Evolutionary conservation across 1,140 invertebrate species (phyloP), one percentile per base, ranked within the genome.

Genomic region (Spodoptera litura): DNA sequence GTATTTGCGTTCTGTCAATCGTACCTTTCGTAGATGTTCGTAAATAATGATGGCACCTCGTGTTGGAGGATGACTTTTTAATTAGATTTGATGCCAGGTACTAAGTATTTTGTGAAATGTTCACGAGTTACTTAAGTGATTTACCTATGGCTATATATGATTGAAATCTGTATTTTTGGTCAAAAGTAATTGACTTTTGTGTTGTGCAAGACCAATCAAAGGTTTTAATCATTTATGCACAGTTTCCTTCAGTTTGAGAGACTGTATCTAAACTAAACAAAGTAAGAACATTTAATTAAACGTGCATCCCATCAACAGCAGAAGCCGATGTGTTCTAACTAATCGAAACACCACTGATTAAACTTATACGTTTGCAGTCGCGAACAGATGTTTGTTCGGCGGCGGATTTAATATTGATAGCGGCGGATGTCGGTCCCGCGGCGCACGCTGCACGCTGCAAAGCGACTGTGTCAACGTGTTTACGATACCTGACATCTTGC

Each of bases 321-420:
- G 56, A 59, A 59, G 27, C 62, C 74, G 61, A 56, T 56, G 76
- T 81, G 79, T 81, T 62, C 72, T 53, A 81, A 82, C 82, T 88
- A 85, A 91, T 90, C 81, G 83, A 86, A 86, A 86, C 82, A 78
- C 81, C 81, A 76, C 76, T 81, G 85, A 87, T 88, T 85, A 88
- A 89, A 85, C 74, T 73, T 83, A 78, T 78, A 84, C 79, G 83
- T 88, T 86, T 87, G 81, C 83, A 72, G 80, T 84, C 83, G 82
- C 78, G 76, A 81, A 79, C 79, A 83, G 81, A 85, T 87, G 83
- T 92, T 91, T 91, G 84, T 80, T 77, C 83, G 81, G 80, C 81
- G 83, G 72, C 77, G 78, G 81, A 89, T 90, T 90, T 88, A 91
- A 91, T 90, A 91, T 91, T 91, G 89, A 91, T 90, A 87, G 83